Base-by-base conservation (phyloP, 2,888 invertebrate species). In the Thyatira batis region DNA sequence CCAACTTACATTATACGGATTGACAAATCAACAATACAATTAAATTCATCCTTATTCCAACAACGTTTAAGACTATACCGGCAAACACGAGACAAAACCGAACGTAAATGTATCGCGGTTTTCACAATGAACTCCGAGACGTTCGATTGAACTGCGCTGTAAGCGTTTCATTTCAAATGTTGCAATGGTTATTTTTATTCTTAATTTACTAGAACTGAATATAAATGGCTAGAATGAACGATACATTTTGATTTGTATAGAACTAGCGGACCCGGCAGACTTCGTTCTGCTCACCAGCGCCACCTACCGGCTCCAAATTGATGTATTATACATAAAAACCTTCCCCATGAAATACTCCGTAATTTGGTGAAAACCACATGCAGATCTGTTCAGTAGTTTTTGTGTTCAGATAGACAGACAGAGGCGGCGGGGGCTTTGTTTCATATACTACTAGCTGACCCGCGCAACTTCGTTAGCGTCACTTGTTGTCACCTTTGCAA, bases 1-100 rank as follows among this genome's bases (percentile, higher is more conserved):
- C 86, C 76, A 82, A 80, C 71, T 75, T 78, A 78, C 67, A 48
- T 67, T 65, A 69, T 79, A 64, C 75, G 69, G 60, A 76, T 78
- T 65, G 65, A 71, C 68, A 70, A 71, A 62, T 63, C 60, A 49
- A 49, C 45, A n/a, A 52, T 57, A 55, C 60, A 59, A 64, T 65
- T 60, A 66, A 66, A 71, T 56, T 60, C 65, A 68, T 67, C 71
- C 77, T 70, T 82, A 80, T 71, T 53, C 11, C 61, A 28, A 55
- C 28, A 5, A 49, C 2, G 51, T 53, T 69, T 62, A 57, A 57
- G 60, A 48, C 52, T 20, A 20, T 52, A 27, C 55, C 53, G 10
- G 46, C 27, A 53, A 54, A 61, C 57, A 52, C 20, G 43, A 43
- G 51, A 28, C 43, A 59, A 61, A 52, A 13, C 60, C 60, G 71